A percentile compares a stretch with the other conserved stretches of the same genome.
Evolutionary conservation across 2,797 vertebrate genomes (phyloP).

Genomic region (Sciurus carolinensis): DNA sequence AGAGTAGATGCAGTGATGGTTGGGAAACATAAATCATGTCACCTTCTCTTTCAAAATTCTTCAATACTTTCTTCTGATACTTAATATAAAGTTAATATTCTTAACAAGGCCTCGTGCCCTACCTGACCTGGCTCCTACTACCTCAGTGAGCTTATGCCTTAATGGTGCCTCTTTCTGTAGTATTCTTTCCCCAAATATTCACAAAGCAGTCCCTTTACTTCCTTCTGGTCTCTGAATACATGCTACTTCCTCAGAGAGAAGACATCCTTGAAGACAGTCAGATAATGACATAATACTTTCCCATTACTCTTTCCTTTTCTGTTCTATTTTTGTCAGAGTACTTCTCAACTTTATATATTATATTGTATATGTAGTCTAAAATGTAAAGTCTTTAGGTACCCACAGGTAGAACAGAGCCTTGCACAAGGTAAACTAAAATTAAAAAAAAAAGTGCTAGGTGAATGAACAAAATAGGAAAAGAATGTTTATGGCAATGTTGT

Average conservation of each 20-base stretch:
- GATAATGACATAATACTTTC: neutral
- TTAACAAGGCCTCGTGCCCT: neutral
- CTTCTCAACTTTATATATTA: neutral
- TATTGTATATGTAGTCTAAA: neutral
- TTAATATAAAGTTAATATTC: neutral
- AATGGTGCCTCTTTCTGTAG: neutral
- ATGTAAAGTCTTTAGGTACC: neutral
- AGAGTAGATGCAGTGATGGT: neutral
- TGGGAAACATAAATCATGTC: neutral
- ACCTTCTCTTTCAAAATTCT: neutral
- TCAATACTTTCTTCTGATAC: neutral
- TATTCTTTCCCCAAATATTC: neutral
- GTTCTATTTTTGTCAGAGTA: neutral
- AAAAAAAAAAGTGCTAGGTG: neutral
- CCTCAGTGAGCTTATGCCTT: neutral
- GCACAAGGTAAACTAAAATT: neutral
- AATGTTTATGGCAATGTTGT: neutral
- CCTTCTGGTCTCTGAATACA: neutral
- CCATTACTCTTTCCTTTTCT: neutral
- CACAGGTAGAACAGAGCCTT: neutral
- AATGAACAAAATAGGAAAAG: neutral
- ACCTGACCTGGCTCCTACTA: neutral
- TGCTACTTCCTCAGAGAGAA: neutral
- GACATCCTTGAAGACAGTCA: neutral
- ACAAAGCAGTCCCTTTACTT: neutral